Evolutionary conservation across 1,140 invertebrate genomes (phyloP), one percentile per base, ranked within the genome.

Genomic region (Monomorium pharaonis): DNA sequence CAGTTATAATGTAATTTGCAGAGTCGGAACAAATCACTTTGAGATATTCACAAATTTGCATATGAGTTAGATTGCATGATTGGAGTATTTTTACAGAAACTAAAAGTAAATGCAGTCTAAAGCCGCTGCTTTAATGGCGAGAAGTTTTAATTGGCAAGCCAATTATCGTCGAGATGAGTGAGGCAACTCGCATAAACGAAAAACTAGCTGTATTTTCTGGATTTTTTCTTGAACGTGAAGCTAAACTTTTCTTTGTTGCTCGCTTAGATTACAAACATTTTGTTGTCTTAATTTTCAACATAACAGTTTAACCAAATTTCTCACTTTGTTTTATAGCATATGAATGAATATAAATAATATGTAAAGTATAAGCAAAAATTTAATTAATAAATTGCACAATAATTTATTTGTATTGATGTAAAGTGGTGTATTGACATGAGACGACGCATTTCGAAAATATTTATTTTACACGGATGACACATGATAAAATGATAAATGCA

Each of bases 101-200:
- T 37, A 27, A 69, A 78, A 62, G 60, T 69, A 72, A 86, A 89
- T 84, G 49, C 49, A 56, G 27, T 3, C 33, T 21, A 63, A 44
- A 44, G 5, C 10, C 37, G 2, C 44, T 14, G 12, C 18, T 42
- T 60, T 58, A 74, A 21, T 27, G 56, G 62, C 16, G 9, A 49
- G 89, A 90, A 90, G 56, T 89, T 90, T 90, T 90, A 90, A 90
- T 90, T 90, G 86, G 88, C 63, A 27, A 33, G 44, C 76, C 86
- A 90, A 90, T 90, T 90, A 90, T 88, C 49, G n/a, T 33, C 12
- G 47, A 18, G 47, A 7, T 21, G 21, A 51, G 21, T 21, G 54
- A 37, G 49, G 21, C 12, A 65, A 78, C 14, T 47, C 47, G 24
- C 21, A 56, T 84, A 76, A 76, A 74, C 16, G 60, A 47, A 56